Percentiles rank a stretch among this genome's conserved stretches.
These are phyloP conservation scores for Danio aesculapii DNA, from an alignment of 2,797 vertebrate species.

Conservation along the genomic window DNA sequence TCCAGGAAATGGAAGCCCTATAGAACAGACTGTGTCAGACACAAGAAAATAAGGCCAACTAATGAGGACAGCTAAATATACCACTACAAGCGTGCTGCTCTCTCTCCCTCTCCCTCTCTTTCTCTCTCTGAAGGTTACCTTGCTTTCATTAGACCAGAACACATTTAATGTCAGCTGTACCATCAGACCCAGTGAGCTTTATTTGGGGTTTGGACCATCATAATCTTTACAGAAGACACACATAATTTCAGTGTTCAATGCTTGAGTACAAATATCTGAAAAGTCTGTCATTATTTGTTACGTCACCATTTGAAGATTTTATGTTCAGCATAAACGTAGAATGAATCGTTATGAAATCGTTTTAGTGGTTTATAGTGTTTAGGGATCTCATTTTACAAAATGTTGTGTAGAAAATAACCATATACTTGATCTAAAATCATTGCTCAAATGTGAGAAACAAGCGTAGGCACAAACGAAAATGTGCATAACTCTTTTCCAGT, in stretches of 20 bases:
- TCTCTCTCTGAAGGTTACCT: constrained; percentile 51
- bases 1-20: constrained; percentile 24
- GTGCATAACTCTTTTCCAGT: too few relatives aligned
- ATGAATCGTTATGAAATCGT: too few relatives aligned
- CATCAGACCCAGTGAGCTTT: not conserved
- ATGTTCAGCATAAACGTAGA: too few relatives aligned
- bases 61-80: constrained; percentile 85
- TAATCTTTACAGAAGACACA: not conserved
- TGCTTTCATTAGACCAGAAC: constrained; percentile 33
- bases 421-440: too few relatives aligned
- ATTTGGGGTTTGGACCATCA: not conserved
- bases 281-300: not conserved
- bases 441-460: too few relatives aligned
- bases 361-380: too few relatives aligned
- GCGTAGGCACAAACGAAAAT: too few relatives aligned
- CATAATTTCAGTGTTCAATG: not conserved
- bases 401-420: too few relatives aligned
- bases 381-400: too few relatives aligned
- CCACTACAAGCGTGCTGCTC: constrained; percentile 57
- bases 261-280: not conserved
- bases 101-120: constrained; percentile 28
- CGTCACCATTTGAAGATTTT: too few relatives aligned
- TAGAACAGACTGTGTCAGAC: constrained; percentile 51
- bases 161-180: constrained; percentile 25
- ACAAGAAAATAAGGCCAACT: constrained; percentile 77